Percentiles rank a stretch among this genome's conserved stretches.
Conservation (phyloP, 2,888 invertebrate genomes). For the Panzeria rudis region DNA sequence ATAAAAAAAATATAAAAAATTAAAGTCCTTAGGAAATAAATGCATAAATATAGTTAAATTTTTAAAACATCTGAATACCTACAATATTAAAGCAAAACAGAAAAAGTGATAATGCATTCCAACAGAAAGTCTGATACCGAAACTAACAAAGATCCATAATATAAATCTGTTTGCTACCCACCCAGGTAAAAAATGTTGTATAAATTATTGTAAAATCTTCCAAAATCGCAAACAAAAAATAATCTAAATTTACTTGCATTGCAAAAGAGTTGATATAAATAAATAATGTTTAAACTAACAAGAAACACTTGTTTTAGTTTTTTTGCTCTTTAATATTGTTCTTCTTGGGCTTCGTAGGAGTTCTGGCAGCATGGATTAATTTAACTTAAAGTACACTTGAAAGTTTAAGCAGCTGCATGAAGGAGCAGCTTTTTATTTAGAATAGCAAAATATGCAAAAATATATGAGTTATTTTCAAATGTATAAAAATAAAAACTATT, state of each 20-base stretch:
- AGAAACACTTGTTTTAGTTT: not conserved
- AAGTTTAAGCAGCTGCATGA: constrained; percentile 23
- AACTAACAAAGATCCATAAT: not conserved
- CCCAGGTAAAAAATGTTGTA: not conserved
- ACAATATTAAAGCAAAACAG: not conserved
- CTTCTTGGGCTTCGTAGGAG: not conserved
- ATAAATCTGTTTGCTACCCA: not conserved
- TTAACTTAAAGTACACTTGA: constrained; percentile 14
- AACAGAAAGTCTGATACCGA: not conserved
- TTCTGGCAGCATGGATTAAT: not conserved
- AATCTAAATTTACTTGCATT: not conserved
- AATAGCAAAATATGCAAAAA: not conserved
- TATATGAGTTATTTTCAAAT: not conserved
- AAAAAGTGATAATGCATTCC: not conserved
- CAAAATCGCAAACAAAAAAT: not conserved
- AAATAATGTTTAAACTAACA: not conserved
- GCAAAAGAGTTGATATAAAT: not conserved
- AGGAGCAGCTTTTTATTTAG: not conserved
- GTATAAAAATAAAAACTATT: not conserved
- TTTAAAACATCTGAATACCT: not conserved
- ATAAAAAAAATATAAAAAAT: no score
- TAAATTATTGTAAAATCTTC: not conserved
- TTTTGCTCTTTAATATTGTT: not conserved
- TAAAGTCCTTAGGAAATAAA: not conserved
- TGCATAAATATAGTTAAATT: no score